phyloP scores from a whole-genome alignment of 2,797 vertebrate species.

The Manis javanica region DNA sequence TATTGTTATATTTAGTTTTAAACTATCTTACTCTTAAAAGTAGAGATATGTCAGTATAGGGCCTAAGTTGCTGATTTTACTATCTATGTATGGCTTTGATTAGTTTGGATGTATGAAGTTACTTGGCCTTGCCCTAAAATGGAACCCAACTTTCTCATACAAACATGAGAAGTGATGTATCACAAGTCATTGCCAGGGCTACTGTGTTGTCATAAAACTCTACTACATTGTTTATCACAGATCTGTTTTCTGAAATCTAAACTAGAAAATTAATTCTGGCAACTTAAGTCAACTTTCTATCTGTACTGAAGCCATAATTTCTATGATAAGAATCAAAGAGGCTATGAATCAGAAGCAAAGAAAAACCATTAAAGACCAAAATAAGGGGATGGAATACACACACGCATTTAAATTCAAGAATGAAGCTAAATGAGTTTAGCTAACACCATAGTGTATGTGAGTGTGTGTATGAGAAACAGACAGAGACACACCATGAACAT shows the following conservation, averaged over 20 bases:
- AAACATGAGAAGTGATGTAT: neutral
- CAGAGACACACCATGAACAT: neutral
- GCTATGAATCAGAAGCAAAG: neutral
- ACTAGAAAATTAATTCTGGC: slow-evolving; percentile 37
- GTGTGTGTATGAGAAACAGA: neutral
- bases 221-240: slow-evolving; percentile 12
- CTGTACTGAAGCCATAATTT: neutral
- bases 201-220: neutral
- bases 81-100: neutral
- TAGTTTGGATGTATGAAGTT: neutral
- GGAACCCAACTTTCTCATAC: neutral
- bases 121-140: neutral
- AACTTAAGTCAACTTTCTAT: neutral
- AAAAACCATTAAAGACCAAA: neutral
- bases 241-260: slow-evolving; percentile 25
- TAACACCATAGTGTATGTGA: neutral
- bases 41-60: neutral
- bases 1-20: slow-evolving; percentile 29
- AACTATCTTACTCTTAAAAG: slow-evolving; percentile 43
- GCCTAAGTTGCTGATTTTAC: neutral
- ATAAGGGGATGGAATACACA: neutral
- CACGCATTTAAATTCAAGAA: slow-evolving; percentile 1
- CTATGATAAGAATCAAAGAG: neutral
- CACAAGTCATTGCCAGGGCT: neutral
- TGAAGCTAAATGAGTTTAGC: neutral